Percentiles rank a stretch among this genome's conserved stretches.
phyloP scores from a whole-genome alignment of 2,888 invertebrate species.

The Drosophila anomalipes region DNA sequence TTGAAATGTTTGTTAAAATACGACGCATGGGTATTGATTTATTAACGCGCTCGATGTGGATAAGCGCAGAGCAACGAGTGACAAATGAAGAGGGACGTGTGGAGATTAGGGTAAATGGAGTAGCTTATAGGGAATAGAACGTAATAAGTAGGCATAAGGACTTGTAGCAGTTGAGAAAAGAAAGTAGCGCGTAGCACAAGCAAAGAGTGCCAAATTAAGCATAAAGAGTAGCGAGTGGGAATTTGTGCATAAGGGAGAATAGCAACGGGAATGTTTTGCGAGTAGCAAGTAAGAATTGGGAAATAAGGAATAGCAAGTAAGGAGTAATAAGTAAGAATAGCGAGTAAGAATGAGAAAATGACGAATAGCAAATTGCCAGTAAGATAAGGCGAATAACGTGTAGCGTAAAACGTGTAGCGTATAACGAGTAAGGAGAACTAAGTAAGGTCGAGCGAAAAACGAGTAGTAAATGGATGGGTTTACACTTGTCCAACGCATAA shows the following conservation, averaged over 20 bases:
- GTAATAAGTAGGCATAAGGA: neutral
- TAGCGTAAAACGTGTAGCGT: too few species aligned
- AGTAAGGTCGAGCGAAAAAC: neutral
- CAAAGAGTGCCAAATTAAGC: neutral
- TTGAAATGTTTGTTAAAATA: conserved; percentile 72
- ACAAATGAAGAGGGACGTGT: neutral
- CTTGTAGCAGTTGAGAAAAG: neutral
- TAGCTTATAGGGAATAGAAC: neutral
- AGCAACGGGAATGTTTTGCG: neutral
- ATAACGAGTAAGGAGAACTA: neutral
- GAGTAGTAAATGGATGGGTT: neutral
- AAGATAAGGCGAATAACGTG: neutral
- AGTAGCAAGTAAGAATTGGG: neutral
- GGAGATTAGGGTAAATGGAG: neutral
- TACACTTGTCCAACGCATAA: neutral
- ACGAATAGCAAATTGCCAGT: neutral
- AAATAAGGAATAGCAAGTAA: neutral
- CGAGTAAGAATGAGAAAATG: neutral
- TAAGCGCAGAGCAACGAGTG: conserved; percentile 24
- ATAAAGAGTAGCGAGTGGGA: neutral
- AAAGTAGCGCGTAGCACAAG: too few species aligned
- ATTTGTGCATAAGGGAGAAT: neutral
- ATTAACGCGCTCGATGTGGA: conserved; percentile 57
- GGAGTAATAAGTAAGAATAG: neutral
- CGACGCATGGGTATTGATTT: conserved; percentile 73